Evolutionary conservation across 2,888 invertebrate species (phyloP), one percentile per base, ranked within the genome.

Genomic region (Eupelmus urozonus): DNA sequence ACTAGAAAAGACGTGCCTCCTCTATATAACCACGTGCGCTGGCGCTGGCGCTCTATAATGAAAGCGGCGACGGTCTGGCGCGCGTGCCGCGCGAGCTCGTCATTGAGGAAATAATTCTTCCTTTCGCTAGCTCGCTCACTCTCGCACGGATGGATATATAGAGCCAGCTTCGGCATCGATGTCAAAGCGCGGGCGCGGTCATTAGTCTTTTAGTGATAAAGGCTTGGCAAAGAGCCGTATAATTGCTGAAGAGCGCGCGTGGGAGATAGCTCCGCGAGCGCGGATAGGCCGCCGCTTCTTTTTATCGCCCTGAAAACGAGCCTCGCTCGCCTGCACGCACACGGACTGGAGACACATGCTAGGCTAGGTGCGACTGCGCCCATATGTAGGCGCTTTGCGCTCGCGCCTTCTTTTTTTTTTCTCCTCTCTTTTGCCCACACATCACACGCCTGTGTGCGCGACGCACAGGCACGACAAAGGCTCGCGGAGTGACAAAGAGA

Each of bases 281-380:
- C 42, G 69, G 34, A 53, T 53, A 72, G 25, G 34, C 76, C 45
- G 72, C 65, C 77, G 45, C 78, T 82, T 80, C 80, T 82, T 81
- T 84, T 83, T 82, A 83, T 84, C 83, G 78, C 60, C 40, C 53
- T 66, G 79, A 77, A 81, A 83, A 81, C 65, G 59, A 57, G 65
- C 20, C 40, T 62, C 42, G 45, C 13, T 27, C 25, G 65, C 49
- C 7, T 29, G 57, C 34, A 4, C 9, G 40, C 1, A 18, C 53
- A 23, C 49, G n/a, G n/a, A n/a, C n/a, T 60, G 29, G 16, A 16
- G 18, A 49, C 11, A 25, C 20, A 40, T 34, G 23, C 55, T 45
- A 45, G 45, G 67, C 27, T 23, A 70, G 70, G 59, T 70, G 60
- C 60, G 70, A 45, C 63, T 72, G 53, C 72, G 20, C 53, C 49